These are phyloP conservation scores for Thamnophis sirtalis DNA, from an alignment of 2,113 vertebrate genomes.

Conservation along the genomic window DNA sequence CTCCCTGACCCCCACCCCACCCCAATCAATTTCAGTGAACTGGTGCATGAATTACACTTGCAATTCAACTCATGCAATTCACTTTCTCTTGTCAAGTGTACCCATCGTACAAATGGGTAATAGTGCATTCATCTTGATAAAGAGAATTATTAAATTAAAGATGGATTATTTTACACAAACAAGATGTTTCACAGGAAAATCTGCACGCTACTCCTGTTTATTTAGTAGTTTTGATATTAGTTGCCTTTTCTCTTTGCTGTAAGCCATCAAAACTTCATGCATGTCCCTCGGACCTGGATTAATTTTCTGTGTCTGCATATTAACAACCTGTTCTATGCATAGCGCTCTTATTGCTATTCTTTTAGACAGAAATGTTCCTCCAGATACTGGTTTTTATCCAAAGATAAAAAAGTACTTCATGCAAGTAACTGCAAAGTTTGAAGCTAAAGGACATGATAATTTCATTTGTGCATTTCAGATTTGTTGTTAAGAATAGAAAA, in stretches of 20 bases:
- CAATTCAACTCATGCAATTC: neutral
- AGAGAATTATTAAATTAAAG: neutral
- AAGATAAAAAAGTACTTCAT: neutral
- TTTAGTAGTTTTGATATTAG: rapidly evolving
- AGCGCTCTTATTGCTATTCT: neutral
- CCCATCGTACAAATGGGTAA: neutral
- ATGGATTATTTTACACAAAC: neutral
- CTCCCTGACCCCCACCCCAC: neutral
- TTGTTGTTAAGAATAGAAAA: neutral
- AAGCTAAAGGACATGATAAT: neutral
- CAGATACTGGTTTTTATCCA: neutral
- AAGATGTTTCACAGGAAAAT: neutral
- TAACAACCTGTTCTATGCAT: neutral
- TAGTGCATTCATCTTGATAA: neutral
- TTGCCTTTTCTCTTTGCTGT: neutral
- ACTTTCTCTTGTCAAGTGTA: neutral
- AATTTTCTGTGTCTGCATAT: neutral
- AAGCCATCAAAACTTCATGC: rapidly evolving
- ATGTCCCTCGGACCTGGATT: neutral
- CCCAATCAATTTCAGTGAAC: neutral
- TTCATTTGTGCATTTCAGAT: neutral
- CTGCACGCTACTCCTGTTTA: neutral
- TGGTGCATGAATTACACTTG: neutral
- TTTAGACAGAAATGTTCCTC: neutral
- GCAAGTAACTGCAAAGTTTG: neutral